Conservation (phyloP, 1,140 invertebrate species). For the Xylocopa sonorina region DNA sequence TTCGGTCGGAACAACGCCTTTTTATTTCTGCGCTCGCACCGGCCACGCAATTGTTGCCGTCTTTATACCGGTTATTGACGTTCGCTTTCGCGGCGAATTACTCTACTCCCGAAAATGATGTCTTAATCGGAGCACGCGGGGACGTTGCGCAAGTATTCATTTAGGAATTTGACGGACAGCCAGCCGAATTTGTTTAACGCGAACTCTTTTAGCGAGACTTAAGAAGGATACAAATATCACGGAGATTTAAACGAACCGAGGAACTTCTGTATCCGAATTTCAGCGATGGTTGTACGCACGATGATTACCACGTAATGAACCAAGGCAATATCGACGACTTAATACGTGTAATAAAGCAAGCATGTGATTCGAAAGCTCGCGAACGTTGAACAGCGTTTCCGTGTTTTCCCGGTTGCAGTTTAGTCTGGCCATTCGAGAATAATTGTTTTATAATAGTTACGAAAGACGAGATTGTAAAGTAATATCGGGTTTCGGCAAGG, state of each 20-base stretch:
- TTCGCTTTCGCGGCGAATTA: constrained; percentile 37
- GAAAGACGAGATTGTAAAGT: constrained; percentile 13
- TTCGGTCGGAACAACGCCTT: neutral
- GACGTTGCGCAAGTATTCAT: constrained; percentile 2
- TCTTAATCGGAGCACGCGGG: constrained; percentile 15
- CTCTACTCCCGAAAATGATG: constrained; percentile 16
- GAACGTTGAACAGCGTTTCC: constrained; percentile 47
- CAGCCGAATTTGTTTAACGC: constrained; percentile 1
- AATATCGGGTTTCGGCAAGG: neutral
- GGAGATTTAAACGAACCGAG: too few relatives aligned
- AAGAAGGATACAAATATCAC: neutral
- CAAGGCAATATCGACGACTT: constrained; percentile 37
- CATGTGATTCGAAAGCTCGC: constrained; percentile 43
- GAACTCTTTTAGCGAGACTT: neutral
- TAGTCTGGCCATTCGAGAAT: neutral
- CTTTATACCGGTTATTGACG: constrained; percentile 46
- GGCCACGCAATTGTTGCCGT: constrained; percentile 31
- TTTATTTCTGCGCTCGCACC: neutral
- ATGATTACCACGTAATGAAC: constrained; percentile 54
- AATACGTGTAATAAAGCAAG: constrained; percentile 49
- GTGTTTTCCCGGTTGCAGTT: constrained; percentile 36
- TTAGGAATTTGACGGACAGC: constrained; percentile 23
- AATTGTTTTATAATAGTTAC: constrained; percentile 41
- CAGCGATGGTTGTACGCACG: neutral
- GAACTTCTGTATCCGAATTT: neutral